phyloP scores from a whole-genome alignment of 64 coral and sea anemone genomes.

The Porites australiensis region DNA sequence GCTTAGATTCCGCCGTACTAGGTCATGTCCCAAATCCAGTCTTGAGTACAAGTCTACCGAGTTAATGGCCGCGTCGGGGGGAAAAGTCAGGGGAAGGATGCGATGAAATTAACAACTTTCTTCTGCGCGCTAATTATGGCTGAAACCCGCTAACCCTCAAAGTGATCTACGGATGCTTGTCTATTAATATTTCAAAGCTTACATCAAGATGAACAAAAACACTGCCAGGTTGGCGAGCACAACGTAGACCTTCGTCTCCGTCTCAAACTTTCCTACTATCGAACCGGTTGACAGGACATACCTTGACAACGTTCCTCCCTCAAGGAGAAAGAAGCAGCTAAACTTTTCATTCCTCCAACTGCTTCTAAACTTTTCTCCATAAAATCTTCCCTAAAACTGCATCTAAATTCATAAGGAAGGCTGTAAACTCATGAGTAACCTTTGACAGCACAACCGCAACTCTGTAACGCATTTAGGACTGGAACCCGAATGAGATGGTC shows the following conservation, averaged over 20 bases:
- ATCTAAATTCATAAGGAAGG: slow-evolving; percentile 17
- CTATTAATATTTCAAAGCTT: background rate
- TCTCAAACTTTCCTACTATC: background rate
- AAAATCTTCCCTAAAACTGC: slow-evolving; percentile 1
- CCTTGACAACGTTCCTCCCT: slow-evolving; percentile 28
- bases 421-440: slow-evolving; percentile 1
- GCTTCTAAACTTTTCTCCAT: background rate
- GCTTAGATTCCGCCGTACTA: background rate
- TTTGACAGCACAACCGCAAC: slow-evolving; percentile 14
- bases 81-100: slow-evolving; percentile 18
- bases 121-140: background rate
- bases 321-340: background rate
- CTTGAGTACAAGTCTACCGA: background rate
- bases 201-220: background rate
- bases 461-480: background rate
- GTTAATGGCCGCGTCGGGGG: slow-evolving; percentile 10
- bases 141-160: background rate
- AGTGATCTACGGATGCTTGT: background rate
- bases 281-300: background rate
- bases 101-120: background rate
- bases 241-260: background rate
- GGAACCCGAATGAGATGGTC: background rate
- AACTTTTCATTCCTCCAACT: background rate
- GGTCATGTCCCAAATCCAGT: background rate
- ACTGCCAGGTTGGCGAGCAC: background rate